Evolutionary conservation across 2,888 invertebrate species (phyloP), one percentile per base, ranked within the genome.

Genomic region (Alloscopus bannaensis): DNA sequence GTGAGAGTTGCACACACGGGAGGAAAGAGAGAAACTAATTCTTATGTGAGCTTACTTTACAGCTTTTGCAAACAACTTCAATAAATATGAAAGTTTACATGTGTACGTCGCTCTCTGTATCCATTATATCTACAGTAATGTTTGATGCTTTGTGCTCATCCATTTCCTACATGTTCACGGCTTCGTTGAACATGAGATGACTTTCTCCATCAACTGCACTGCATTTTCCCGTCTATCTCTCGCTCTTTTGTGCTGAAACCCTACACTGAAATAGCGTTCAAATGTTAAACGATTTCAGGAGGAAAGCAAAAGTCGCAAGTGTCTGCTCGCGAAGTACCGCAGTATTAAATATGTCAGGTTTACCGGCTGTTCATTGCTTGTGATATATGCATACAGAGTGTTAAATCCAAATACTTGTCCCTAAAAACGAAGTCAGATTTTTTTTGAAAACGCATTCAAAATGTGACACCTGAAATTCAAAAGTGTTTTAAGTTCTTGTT

Each of bases 21-120:
- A n/a, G n/a, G 31, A 20, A 50, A 66, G 50, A 47, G 3, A 24
- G 47, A 64, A 66, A 50, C 31, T 47, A 69, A 69, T 57, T 68
- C 42, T 29, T 57, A 31, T 57, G 31, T 52, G 24, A 16, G 26
- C 57, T 31, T 45, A 45, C 45, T 55, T 52, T 29, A 16, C 57
- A 57, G 57, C 45, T 45, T 45, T 55, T 57, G 6, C 57, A 29
- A 57, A 29, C 42, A 55, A 70, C 70, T 45, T 70, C 45, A 70
- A 70, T 52, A 66, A 66, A 57, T 57, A 57, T 57, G 57, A 57
- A 57, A 57, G 57, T 57, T 57, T 57, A 57, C 31, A 29, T 57
- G 57, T 18, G 20, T 24, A 16, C 28, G 26, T 28, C 13, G 28
- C 28, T 11, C 8, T 47, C 11, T 47, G n/a, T 24, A 22, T 52